Conservation (phyloP, 2,888 invertebrate species). For the Andrena marginata region DNA sequence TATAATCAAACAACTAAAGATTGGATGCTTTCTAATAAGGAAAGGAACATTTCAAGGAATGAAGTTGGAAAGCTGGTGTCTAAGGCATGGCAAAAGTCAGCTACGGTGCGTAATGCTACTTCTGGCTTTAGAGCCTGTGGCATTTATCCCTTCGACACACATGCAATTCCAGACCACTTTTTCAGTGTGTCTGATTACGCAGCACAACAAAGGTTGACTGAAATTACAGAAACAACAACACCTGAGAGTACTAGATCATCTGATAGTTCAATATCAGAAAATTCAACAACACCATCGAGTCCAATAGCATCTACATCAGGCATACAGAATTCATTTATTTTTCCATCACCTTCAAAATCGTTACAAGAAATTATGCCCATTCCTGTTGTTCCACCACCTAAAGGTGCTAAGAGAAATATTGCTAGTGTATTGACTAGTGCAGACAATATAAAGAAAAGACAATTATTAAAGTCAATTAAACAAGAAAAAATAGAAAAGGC, state of each 20-base stretch:
- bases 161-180: not conserved
- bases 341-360: not conserved
- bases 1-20: not conserved
- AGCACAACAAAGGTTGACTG: not conserved
- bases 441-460: not conserved
- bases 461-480: not conserved
- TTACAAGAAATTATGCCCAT: not conserved
- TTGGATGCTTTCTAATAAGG: not conserved
- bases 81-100: not conserved
- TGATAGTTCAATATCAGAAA: too few species aligned
- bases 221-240: not conserved
- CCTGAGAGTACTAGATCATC: too few species aligned
- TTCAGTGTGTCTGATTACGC: not conserved
- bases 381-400: not conserved
- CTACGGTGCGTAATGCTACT: not conserved
- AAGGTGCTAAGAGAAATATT: not conserved
- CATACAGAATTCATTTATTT: not conserved
- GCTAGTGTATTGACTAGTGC: not conserved
- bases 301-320: too few species aligned
- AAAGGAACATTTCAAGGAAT: not conserved
- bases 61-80: not conserved
- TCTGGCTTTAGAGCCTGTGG: not conserved
- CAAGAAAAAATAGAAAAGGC: not conserved
- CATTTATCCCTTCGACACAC: not conserved
- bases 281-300: too few species aligned